These are phyloP conservation scores for Felis catus DNA, from an alignment of 2,113 vertebrate species.

Conservation along the genomic window F.catus_Fca126_mat1.0 CM031414.1:103725001-103725500, in stretches of 20 bases:
- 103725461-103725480: neutral
- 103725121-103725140: fast-evolving
- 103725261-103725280: neutral
- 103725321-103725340: neutral
- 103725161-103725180: too few species aligned
- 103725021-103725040: neutral
- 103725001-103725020: neutral
- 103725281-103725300: neutral
- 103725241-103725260: neutral
- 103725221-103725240: neutral
- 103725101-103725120: neutral
- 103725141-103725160: neutral
- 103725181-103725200: fast-evolving
- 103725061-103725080: too few species aligned
- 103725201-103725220: neutral
- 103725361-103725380: neutral
- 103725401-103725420: neutral
- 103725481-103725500: neutral
- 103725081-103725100: neutral
- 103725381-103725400: too few species aligned
- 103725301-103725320: neutral
- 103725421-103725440: neutral
- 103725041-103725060: neutral
- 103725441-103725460: neutral
- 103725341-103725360: neutral